Evolutionary conservation across 2,797 vertebrate species (phyloP).

Genomic region (Fistularia tabacaria): DNA sequence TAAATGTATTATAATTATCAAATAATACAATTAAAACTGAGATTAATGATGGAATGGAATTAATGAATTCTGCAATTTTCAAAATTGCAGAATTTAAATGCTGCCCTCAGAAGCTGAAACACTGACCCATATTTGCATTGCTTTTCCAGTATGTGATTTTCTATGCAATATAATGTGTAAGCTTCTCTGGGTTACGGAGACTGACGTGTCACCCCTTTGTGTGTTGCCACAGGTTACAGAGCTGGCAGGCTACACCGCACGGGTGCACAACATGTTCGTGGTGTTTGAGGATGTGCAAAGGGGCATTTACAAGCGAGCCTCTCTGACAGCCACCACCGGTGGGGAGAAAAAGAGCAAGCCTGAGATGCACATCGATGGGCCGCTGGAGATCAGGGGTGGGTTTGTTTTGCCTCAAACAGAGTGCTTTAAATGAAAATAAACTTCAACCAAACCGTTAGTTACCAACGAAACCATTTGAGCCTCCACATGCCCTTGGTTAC

Average conservation of each 20-base stretch:
- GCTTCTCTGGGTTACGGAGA: too few relatives aligned
- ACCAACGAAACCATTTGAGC: not conserved
- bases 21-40: too few relatives aligned
- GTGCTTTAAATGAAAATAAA: not conserved
- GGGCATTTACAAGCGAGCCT: conserved; percentile 88
- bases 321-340: conserved; percentile 59
- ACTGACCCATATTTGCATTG: too few relatives aligned
- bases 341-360: conserved; percentile 72
- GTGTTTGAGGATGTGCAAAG: conserved; percentile 94
- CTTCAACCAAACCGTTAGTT: not conserved
- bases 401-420: not conserved
- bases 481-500: not conserved
- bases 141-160: too few relatives aligned
- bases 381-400: conserved; percentile 88
- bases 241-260: conserved; percentile 92
- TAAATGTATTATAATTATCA: too few relatives aligned
- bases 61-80: too few relatives aligned
- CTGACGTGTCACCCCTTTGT: not conserved
- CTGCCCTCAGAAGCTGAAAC: too few relatives aligned
- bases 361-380: conserved; percentile 80
- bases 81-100: too few relatives aligned
- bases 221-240: conserved; percentile 84
- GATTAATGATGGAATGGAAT: too few relatives aligned
- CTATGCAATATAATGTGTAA: too few relatives aligned
- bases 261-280: conserved; percentile 93